These are phyloP conservation scores for Xiphophorus birchmanni DNA, from an alignment of 2,797 vertebrate species.

Conservation along the genomic window DNA sequence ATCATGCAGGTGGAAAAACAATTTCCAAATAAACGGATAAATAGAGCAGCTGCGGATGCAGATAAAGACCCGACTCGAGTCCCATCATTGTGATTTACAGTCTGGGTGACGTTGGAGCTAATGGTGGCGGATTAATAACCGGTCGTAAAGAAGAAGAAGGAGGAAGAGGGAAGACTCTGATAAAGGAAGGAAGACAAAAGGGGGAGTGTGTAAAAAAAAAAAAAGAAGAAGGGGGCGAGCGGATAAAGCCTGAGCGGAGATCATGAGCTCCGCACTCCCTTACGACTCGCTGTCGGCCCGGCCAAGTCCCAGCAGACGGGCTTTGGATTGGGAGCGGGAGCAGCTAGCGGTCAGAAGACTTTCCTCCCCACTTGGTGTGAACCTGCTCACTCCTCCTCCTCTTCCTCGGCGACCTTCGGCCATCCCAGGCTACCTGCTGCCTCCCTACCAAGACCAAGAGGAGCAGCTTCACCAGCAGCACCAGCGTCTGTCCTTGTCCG, in stretches of 20 bases:
- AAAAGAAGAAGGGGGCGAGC: slow-evolving; percentile 50
- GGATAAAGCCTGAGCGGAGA: slow-evolving; percentile 68
- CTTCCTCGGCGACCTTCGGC: slow-evolving; percentile 74
- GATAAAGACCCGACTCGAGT: slow-evolving; percentile 70
- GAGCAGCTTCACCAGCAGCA: slow-evolving; percentile 63
- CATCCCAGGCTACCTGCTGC: slow-evolving; percentile 77
- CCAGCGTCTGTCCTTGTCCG: slow-evolving; percentile 73
- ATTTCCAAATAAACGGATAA: slow-evolving; percentile 67
- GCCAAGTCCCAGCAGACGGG: slow-evolving; percentile 72
- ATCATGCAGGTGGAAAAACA: slow-evolving; percentile 69
- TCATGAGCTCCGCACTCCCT: slow-evolving; percentile 79
- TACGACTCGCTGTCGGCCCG: slow-evolving; percentile 77
- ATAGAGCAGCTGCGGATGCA: slow-evolving; percentile 73
- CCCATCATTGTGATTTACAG: slow-evolving; percentile 77
- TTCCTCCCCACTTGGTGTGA: slow-evolving; percentile 72
- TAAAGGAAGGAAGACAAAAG: slow-evolving; percentile 50
- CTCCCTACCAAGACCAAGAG: slow-evolving; percentile 70
- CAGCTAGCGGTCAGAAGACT: slow-evolving; percentile 71
- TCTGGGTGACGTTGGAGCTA: slow-evolving; percentile 48
- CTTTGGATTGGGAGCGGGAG: slow-evolving; percentile 74
- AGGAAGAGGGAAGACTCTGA: slow-evolving; percentile 48
- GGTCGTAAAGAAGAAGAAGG: slow-evolving; percentile 71
- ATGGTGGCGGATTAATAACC: slow-evolving; percentile 72
- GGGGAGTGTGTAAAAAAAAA: slow-evolving; percentile 43
- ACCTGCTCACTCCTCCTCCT: slow-evolving; percentile 67